phyloP scores from a whole-genome alignment of 2,113 vertebrate species.

The Hyperopisus bebe region DNA sequence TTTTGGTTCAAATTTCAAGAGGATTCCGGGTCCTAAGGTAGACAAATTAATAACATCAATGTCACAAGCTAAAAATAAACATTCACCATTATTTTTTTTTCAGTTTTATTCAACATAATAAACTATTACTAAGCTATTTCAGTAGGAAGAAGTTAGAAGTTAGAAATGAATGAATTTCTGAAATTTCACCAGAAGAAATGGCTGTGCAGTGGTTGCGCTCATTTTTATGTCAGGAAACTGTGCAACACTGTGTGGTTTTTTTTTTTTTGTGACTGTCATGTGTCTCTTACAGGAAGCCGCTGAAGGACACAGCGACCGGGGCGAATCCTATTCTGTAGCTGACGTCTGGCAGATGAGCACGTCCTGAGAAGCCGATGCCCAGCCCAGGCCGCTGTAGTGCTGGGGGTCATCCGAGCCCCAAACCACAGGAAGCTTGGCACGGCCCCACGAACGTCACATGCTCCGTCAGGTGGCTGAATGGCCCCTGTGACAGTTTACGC shows the following conservation, averaged over 20 bases:
- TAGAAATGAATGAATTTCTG: neutral
- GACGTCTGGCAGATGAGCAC: neutral
- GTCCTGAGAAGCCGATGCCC: neutral
- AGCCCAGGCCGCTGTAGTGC: neutral
- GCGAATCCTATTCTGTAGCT: neutral
- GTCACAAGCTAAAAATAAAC: neutral
- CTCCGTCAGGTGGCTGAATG: neutral
- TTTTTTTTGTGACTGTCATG: neutral
- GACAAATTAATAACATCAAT: neutral
- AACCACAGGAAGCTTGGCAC: constrained; percentile 6
- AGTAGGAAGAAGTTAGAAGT: too few relatives aligned
- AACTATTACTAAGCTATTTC: neutral
- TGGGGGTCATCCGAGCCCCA: neutral
- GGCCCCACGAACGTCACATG: neutral
- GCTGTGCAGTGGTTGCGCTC: neutral
- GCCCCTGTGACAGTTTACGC: neutral
- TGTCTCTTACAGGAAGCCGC: neutral
- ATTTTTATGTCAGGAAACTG: neutral
- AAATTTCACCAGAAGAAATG: neutral
- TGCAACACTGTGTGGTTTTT: neutral
- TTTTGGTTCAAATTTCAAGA: neutral
- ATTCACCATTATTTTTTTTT: neutral
- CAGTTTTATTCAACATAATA: neutral
- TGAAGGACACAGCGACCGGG: neutral
- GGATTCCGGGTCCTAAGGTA: neutral